Conservation (phyloP, 2,113 vertebrate genomes). For the Megaleporinus macrocephalus region DNA sequence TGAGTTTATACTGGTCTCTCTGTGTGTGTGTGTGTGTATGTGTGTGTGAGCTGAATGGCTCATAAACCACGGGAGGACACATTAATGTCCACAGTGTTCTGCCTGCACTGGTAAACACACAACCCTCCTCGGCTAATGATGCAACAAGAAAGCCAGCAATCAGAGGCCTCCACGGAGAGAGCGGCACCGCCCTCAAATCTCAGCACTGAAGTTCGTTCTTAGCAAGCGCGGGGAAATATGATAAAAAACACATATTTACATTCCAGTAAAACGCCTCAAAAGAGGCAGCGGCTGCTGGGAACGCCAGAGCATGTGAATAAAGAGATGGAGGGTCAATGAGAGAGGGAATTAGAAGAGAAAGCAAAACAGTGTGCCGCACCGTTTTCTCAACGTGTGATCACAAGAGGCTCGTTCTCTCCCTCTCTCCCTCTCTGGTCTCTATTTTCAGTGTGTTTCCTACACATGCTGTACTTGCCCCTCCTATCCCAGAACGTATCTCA, state of each 20-base stretch:
- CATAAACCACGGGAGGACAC: constrained; percentile 88
- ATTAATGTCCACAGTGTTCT: constrained; percentile 88
- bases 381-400: constrained; percentile 2
- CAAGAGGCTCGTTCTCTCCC: neutral
- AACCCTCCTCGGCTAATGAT: constrained; percentile 91
- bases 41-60: constrained; percentile 60
- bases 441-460: too few species aligned
- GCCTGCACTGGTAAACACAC: constrained; percentile 87
- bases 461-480: too few species aligned
- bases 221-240: constrained; percentile 39
- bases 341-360: constrained; percentile 9
- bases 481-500: too few species aligned
- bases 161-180: constrained; percentile 85
- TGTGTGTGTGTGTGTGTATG: constrained; percentile 31
- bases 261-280: constrained; percentile 18
- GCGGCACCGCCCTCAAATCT: constrained; percentile 20
- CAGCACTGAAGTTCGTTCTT: constrained; percentile 28
- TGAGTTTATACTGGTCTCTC: constrained; percentile 8
- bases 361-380: neutral
- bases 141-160: constrained; percentile 88
- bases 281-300: neutral
- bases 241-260: constrained; percentile 17
- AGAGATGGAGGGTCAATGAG: neutral
- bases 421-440: neutral
- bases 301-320: neutral